These are phyloP conservation scores for Centroberyx gerrardi DNA, from an alignment of 2,797 vertebrate genomes.

Conservation along the genomic window DNA sequence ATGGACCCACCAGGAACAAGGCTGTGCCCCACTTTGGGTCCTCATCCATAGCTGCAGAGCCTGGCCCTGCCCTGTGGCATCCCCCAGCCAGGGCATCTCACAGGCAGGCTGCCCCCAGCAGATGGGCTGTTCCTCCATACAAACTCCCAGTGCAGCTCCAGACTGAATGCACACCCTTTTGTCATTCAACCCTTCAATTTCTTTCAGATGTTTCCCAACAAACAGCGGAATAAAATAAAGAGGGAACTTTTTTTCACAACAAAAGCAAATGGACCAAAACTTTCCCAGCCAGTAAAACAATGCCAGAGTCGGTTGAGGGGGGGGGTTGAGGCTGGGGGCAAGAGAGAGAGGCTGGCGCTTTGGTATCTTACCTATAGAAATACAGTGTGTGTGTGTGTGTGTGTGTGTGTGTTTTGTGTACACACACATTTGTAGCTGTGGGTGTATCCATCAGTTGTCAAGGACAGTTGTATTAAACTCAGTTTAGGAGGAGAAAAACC, in stretches of 20 bases:
- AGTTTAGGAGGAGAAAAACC: conserved; percentile 16
- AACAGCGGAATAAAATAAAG: conserved; percentile 86
- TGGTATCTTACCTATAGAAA: conserved; percentile 85
- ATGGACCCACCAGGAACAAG: conserved; percentile 63
- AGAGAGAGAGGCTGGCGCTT: conserved; percentile 75
- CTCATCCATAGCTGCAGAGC: conserved; percentile 22
- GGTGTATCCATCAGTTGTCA: conserved; percentile 63
- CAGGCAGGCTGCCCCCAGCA: conserved; percentile 74
- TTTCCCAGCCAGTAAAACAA: conserved; percentile 88
- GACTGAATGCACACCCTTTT: conserved; percentile 81
- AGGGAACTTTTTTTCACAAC: conserved; percentile 75
- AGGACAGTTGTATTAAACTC: conserved; percentile 40
- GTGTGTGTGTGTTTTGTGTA: conserved; percentile 39
- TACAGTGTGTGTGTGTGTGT: conserved; percentile 62
- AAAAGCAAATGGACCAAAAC: conserved; percentile 86
- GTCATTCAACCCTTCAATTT: conserved; percentile 83
- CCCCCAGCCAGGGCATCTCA: conserved; percentile 69
- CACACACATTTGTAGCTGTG: conserved; percentile 13
- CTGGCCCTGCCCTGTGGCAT: conserved; percentile 61
- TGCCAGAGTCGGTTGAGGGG: conserved; percentile 74
- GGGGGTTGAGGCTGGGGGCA: conserved; percentile 62
- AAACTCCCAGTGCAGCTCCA: conserved; percentile 69
- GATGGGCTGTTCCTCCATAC: conserved; percentile 79
- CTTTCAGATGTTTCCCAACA: conserved; percentile 89
- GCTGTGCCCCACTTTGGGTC: conserved; percentile 49